phyloP scores from a whole-genome alignment of 2,113 vertebrate genomes.

The Ceyx melanurus region DNA sequence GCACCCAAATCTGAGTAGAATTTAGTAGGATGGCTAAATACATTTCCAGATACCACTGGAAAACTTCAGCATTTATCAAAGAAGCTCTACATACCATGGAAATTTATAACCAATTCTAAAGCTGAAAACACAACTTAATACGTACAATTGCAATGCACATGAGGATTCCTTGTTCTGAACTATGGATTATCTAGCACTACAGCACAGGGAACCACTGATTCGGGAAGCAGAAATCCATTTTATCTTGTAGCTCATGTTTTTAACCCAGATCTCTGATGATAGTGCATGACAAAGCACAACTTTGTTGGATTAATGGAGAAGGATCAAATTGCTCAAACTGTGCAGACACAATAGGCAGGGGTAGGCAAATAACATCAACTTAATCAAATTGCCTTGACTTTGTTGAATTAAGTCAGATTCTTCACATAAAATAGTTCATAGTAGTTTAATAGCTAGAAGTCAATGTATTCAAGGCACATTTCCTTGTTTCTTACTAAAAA shows the following conservation, averaged over 20 bases:
- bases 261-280: not conserved
- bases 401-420: not conserved
- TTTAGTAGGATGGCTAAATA: not conserved
- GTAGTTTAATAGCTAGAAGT: not conserved
- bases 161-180: not conserved
- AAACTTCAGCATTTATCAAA: not conserved
- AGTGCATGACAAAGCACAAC: not conserved
- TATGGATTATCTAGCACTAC: not conserved
- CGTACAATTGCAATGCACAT: rapidly evolving
- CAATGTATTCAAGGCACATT: not conserved
- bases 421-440: not conserved
- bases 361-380: not conserved
- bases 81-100: not conserved
- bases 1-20: not conserved
- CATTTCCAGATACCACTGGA: not conserved
- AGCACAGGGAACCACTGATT: not conserved
- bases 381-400: not conserved
- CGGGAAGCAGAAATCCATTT: not conserved
- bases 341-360: not conserved
- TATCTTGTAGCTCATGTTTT: not conserved
- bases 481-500: not conserved
- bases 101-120: not conserved
- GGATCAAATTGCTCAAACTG: not conserved
- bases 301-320: not conserved
- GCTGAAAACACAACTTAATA: not conserved